phyloP scores from a whole-genome alignment of 2,113 vertebrate genomes.

The Carollia perspicillata region DNA sequence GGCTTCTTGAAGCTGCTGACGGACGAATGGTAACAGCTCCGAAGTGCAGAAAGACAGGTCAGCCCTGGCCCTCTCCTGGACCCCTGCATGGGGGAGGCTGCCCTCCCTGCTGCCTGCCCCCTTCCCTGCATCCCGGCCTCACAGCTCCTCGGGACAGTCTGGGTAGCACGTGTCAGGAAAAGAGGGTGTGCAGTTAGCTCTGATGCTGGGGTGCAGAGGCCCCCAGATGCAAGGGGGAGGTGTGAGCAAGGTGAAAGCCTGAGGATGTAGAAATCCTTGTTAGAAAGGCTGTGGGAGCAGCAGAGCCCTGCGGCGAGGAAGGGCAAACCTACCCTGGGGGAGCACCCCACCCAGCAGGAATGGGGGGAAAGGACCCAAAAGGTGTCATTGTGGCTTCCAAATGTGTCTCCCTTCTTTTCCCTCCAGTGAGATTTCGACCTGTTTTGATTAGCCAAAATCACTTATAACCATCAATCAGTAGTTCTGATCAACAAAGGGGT shows the following conservation, averaged over 20 bases:
- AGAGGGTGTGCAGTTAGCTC: not conserved
- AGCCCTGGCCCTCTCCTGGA: not conserved
- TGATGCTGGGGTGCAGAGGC: not conserved
- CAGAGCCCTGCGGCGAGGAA: not conserved
- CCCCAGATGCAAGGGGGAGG: not conserved
- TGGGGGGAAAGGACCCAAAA: not conserved
- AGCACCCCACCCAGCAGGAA: not conserved
- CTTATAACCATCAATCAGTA: not conserved
- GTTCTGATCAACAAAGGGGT: not conserved
- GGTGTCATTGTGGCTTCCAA: accelerated
- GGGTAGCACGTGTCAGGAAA: not conserved
- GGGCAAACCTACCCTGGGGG: not conserved
- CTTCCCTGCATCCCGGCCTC: not conserved
- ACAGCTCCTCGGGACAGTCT: not conserved
- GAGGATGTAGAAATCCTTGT: not conserved
- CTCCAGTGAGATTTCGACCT: not conserved
- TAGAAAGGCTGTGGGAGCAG: not conserved
- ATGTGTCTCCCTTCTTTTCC: not conserved
- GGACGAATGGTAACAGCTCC: constrained; percentile 49
- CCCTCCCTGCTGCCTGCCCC: not conserved
- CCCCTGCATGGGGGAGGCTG: not conserved
- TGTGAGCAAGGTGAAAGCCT: not conserved
- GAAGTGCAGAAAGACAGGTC: constrained; percentile 24
- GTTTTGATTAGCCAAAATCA: not conserved
- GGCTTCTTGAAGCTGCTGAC: constrained; percentile 38